Evolutionary conservation across 2,888 invertebrate genomes (phyloP), one percentile per base, ranked within the genome.

Genomic region (Steinernema carpocapsae): DNA sequence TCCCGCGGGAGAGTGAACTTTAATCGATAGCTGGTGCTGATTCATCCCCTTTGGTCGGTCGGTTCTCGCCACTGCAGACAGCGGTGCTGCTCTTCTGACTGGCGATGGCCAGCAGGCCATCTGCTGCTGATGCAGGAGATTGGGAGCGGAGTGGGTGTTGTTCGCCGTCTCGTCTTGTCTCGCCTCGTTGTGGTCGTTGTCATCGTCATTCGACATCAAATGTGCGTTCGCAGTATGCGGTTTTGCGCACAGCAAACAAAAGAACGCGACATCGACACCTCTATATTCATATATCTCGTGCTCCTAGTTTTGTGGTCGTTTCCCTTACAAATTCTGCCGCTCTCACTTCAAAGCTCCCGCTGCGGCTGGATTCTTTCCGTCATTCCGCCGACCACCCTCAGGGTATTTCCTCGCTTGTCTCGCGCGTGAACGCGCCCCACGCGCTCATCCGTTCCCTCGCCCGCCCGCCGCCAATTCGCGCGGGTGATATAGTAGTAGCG

Each of bases 191-290:
- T 64, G 26, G 64, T 64, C 32, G 64, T 64, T 32, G 32, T 64
- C 64, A 32, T 64, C 64, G 64, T 64, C 64, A 64, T 64, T 64
- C 64, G 64, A 64, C 64, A 64, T 64, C 32, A 64, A 64, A 64
- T 52, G 52, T 64, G 64, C 64, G 64, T 64, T 64, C 64, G 64
- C 64, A 64, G 64, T 26, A 32, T 64, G 64, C 64, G 64, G 64
- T 64, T 64, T 64, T 64, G 64, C 64, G 32, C 64, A 64, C 32
- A 64, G 64, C 64, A 64, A 64, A 64, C 64, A 64, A 64, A 64
- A 64, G 64, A 32, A 12, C 64, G 64, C 64, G 64, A 64, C 64
- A 64, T 64, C 64, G 64, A 64, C 64, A 64, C 64, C 64, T 64
- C 29, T 64, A 12, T 37, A 32, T 64, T 64, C 52, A 37, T 19